Evolutionary conservation across 2,888 invertebrate genomes (phyloP).

Genomic region (Stramonita haemastoma): DNA sequence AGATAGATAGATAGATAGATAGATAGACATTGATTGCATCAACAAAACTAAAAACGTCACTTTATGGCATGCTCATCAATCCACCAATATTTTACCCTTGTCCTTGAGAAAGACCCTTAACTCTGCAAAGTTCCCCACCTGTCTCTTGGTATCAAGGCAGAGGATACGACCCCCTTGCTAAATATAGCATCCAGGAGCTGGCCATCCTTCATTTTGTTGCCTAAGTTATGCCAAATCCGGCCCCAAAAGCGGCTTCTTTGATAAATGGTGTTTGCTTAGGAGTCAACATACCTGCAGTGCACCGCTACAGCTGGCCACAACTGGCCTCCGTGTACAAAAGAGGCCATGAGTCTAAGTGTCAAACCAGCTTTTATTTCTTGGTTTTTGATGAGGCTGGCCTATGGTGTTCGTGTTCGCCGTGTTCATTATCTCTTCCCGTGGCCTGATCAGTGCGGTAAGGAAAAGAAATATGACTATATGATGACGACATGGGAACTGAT

Average conservation of each 20-base stretch:
- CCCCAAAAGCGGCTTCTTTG: neutral
- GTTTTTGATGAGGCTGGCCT: neutral
- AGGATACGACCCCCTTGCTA: neutral
- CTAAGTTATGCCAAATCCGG: constrained; percentile 11
- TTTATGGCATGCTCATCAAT: too few relatives aligned
- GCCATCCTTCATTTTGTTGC: constrained; percentile 17
- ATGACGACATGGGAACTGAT: neutral
- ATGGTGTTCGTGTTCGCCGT: neutral
- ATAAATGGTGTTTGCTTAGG: constrained; percentile 16
- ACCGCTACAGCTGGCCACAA: neutral
- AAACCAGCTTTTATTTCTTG: neutral
- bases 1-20: too few relatives aligned
- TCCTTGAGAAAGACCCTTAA: neutral
- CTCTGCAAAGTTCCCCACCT: neutral
- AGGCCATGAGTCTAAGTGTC: neutral
- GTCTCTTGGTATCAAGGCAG: neutral
- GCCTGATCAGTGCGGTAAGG: neutral
- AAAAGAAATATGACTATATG: neutral
- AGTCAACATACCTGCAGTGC: constrained; percentile 7
- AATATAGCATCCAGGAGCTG: neutral
- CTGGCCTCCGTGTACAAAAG: neutral
- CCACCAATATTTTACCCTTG: too few relatives aligned
- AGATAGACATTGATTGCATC: too few relatives aligned
- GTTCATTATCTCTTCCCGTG: neutral
- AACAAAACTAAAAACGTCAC: too few relatives aligned